phyloP scores from a whole-genome alignment of 2,797 vertebrate species.

The Coccyzus lansbergi region DNA sequence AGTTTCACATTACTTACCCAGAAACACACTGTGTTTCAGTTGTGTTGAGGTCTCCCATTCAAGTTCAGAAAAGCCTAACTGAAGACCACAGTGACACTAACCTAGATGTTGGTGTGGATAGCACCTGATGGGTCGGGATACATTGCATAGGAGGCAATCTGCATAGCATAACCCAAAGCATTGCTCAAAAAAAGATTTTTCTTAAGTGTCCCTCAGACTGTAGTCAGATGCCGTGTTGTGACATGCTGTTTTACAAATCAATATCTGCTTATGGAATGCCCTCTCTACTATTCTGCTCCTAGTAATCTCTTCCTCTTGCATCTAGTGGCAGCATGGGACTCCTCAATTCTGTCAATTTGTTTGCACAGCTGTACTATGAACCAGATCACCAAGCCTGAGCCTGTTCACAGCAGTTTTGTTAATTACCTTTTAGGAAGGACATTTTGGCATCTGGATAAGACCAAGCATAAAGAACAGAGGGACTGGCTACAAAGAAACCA shows the following conservation, averaged over 20 bases:
- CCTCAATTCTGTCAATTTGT: background rate
- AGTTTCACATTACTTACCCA: background rate
- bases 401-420: background rate
- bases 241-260: background rate
- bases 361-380: background rate
- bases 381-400: background rate
- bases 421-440: background rate
- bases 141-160: background rate
- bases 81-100: background rate
- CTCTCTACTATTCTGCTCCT: background rate
- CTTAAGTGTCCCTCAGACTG: background rate
- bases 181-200: background rate
- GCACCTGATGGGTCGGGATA: background rate
- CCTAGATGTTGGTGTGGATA: background rate
- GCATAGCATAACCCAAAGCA: background rate
- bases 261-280: background rate
- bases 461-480: background rate
- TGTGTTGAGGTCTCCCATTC: background rate
- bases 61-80: background rate
- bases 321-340: background rate
- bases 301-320: background rate
- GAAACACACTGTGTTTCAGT: background rate
- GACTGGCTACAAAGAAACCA: background rate
- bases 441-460: rapidly evolving
- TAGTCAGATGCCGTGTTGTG: background rate